These are phyloP conservation scores for Coreius guichenoti DNA, from an alignment of 2,797 vertebrate genomes.

Conservation along the genomic window DNA sequence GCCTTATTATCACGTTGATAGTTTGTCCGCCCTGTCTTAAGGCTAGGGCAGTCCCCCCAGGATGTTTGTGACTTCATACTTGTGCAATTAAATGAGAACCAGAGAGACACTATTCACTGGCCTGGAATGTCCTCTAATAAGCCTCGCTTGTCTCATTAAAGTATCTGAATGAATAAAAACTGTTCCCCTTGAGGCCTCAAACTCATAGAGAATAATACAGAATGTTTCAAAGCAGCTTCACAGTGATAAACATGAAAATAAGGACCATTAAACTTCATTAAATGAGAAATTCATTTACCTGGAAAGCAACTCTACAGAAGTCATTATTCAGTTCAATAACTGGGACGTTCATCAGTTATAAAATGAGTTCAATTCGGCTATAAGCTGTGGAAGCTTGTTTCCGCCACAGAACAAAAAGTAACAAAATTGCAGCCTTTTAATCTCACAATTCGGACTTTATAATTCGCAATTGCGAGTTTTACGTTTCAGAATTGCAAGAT, in stretches of 20 bases:
- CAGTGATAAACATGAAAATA: background rate
- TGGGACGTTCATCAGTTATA: background rate
- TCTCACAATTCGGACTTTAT: background rate
- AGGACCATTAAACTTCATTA: background rate
- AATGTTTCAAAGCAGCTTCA: background rate
- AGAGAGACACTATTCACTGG: background rate
- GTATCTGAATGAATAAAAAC: constrained; percentile 31
- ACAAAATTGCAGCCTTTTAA: background rate
- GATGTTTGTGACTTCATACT: background rate
- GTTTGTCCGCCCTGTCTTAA: background rate
- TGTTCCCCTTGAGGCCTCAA: constrained; percentile 3
- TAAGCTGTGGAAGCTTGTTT: background rate
- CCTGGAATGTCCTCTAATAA: constrained; percentile 22
- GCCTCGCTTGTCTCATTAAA: background rate
- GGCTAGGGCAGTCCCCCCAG: background rate
- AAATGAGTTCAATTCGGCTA: background rate
- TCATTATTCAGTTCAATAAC: background rate
- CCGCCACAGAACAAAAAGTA: background rate
- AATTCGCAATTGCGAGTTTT: background rate
- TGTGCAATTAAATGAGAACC: background rate
- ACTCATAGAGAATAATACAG: background rate
- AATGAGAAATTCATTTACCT: background rate
- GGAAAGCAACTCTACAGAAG: background rate
- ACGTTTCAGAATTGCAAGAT: background rate
- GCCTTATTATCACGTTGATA: background rate